Conservation (phyloP, 2,113 vertebrate species). For the Synodontis membranacea region DNA sequence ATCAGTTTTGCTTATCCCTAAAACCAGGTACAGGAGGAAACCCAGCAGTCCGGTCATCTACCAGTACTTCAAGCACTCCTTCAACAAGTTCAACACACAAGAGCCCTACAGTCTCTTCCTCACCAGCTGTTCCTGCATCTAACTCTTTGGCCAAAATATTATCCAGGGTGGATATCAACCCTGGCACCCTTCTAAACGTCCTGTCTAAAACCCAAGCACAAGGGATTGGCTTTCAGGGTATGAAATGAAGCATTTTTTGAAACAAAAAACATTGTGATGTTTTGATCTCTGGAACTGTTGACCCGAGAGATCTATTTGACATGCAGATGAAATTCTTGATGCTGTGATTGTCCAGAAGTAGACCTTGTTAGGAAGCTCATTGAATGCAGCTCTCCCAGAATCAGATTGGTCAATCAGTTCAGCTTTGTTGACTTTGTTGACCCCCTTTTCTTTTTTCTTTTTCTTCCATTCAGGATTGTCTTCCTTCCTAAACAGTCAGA, state of each 20-base stretch:
- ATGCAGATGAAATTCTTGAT: background rate
- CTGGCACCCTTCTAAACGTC: constrained; percentile 84
- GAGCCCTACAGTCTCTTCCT: constrained; percentile 64
- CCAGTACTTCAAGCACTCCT: constrained; percentile 71
- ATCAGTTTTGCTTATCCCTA: constrained; percentile 2
- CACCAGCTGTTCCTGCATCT: constrained; percentile 65
- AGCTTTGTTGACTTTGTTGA: constrained; percentile 2
- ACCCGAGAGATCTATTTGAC: background rate
- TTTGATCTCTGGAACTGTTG: background rate
- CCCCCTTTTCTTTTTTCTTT: constrained; percentile 8
- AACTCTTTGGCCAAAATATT: constrained; percentile 85
- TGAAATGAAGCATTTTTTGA: constrained; percentile 32
- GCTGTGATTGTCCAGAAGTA: background rate
- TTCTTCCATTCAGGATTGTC: constrained; percentile 74
- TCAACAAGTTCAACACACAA: constrained; percentile 69
- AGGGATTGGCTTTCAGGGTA: constrained; percentile 81
- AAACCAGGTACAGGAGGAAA: constrained; percentile 69
- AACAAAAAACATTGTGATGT: background rate
- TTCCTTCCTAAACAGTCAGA: constrained; percentile 73
- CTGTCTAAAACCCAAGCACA: constrained; percentile 89
- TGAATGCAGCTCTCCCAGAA: background rate
- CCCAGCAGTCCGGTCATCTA: constrained; percentile 76
- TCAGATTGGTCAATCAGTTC: background rate
- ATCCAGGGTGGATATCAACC: constrained; percentile 89
- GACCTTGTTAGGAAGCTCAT: background rate